Evolutionary conservation across 2,797 vertebrate genomes (phyloP), one percentile per base, ranked within the genome.

Genomic region (Eupleurogrammus muticus): DNA sequence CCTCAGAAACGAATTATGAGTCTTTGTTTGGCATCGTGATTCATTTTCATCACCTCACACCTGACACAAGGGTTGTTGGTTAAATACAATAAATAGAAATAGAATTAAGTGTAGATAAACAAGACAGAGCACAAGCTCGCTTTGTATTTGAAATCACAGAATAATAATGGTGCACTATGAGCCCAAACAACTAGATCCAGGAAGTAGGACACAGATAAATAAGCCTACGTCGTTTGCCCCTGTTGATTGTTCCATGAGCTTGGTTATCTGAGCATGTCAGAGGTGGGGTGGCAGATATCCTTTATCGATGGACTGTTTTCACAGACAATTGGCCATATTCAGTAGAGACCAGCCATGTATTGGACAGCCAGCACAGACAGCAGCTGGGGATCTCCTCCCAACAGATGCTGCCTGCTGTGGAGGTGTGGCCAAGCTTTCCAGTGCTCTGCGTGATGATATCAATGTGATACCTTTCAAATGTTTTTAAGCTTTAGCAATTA

Each of bases 371-470:
- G 66, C 53, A 61, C 58, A 66, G 35, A 50, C 42, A 89, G 80
- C 87, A 90, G 87, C 79, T 83, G 87, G 68, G 81, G 79, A 76
- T 82, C 75, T 83, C 66, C 66, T 77, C 72, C 76, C 61, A 58
- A 63, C 81, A 88, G 86, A 87, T 83, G 81, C 73, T 75, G 49
- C 77, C 75, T 79, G 82, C 70, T 85, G 75, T 50, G 66, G 50
- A 66, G 65, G 65, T 21, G 70, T 56, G 70, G 78, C 61, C n/a
- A 73, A 71, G 58, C 54, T 32, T 71, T 70, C 75, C 75, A 80
- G 58, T 53, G 60, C 7, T 40, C n/a, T 53, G n/a, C 16, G 36
- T 3, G 1, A 34, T 10, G 40, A 14, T 35, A 9, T 51, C 34
- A 10, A 56, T n/a, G n/a, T 0, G 7, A 1, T 5, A 16, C 44